Evolutionary conservation across 2,113 vertebrate genomes (phyloP).

Genomic region (Oryzias celebensis): DNA sequence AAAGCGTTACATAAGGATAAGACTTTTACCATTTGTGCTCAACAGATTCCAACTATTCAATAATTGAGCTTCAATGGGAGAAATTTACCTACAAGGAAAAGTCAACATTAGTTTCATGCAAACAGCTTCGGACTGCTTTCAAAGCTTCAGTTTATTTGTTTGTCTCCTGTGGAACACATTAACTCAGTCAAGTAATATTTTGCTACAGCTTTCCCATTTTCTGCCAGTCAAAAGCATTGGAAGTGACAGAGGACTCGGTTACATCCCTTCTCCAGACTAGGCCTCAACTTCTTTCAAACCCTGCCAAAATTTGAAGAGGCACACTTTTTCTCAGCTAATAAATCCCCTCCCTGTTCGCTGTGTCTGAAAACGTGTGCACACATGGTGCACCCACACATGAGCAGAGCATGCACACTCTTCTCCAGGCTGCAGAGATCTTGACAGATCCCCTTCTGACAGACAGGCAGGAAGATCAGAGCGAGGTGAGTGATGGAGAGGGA

Average conservation of each 20-base stretch:
- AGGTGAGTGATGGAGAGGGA: conserved; percentile 84
- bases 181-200: too few species aligned
- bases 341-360: conserved; percentile 76
- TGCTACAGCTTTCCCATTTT: too few species aligned
- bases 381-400: conserved; percentile 1
- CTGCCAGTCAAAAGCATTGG: not conserved
- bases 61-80: too few species aligned
- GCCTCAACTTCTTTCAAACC: conserved; percentile 77
- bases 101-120: too few species aligned
- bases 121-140: too few species aligned
- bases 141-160: too few species aligned
- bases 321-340: conserved; percentile 83
- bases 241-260: conserved; percentile 32
- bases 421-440: conserved; percentile 77
- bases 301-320: conserved; percentile 81
- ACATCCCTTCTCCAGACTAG: conserved; percentile 67
- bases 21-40: too few species aligned
- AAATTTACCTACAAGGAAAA: too few species aligned
- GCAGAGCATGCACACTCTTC: conserved; percentile 30
- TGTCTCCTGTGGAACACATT: too few species aligned
- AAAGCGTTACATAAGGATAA: too few species aligned
- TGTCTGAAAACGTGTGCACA: conserved; percentile 22
- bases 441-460: conserved; percentile 86
- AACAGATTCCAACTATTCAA: too few species aligned
- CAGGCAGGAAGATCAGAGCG: conserved; percentile 83